A percentile compares a stretch with the other conserved stretches of the same genome.
Conservation (phyloP, 2,113 vertebrate genomes). For the Nansenia antarctica region DNA sequence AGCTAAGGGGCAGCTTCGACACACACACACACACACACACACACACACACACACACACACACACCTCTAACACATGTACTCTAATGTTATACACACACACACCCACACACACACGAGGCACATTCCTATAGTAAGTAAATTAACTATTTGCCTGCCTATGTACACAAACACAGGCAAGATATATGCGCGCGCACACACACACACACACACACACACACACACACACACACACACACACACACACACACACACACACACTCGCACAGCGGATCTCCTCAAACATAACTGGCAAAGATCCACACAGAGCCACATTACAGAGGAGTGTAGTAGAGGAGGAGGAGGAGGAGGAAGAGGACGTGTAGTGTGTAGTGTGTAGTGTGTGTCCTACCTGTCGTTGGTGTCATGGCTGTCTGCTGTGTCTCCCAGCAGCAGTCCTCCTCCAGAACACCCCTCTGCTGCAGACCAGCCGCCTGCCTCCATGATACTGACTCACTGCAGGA, state of each 20-base stretch:
- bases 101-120: constrained; percentile 53
- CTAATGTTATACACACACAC: too few relatives aligned
- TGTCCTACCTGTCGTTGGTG: constrained; percentile 77
- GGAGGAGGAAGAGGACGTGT: constrained; percentile 1
- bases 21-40: background rate
- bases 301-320: background rate
- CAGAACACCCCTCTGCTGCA: constrained; percentile 77
- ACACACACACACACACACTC: constrained; percentile 1
- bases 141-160: too few relatives aligned
- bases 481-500: constrained; percentile 79
- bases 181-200: background rate
- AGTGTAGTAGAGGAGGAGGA: background rate
- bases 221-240: constrained; percentile 20
- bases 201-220: background rate
- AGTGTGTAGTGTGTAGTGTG: background rate
- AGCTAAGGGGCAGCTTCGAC: too few relatives aligned
- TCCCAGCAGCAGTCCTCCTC: constrained; percentile 75
- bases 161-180: too few relatives aligned
- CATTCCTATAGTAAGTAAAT: too few relatives aligned
- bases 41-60: constrained; percentile 40
- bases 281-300: background rate
- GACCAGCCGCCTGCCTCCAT: constrained; percentile 80
- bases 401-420: constrained; percentile 76
- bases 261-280: background rate
- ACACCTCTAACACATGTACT: background rate